Evolutionary conservation across 2,888 invertebrate genomes (phyloP).

Genomic region (Heteropelma amictum): DNA sequence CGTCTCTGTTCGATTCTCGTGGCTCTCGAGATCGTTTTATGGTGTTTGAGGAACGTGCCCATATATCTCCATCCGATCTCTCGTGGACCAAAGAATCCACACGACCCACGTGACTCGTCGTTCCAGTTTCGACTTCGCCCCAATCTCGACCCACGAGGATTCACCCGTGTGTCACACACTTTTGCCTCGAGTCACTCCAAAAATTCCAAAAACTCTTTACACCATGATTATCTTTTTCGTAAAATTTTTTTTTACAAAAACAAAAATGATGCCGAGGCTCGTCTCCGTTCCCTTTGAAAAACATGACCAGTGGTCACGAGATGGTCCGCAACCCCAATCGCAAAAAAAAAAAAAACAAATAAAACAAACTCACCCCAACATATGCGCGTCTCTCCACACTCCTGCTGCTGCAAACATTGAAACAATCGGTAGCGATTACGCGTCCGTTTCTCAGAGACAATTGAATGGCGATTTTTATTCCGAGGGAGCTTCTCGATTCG

Average conservation of each 20-base stretch:
- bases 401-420: slow-evolving; percentile 11
- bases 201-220: too few relatives aligned
- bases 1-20: slow-evolving; percentile 35
- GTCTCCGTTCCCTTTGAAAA: too few relatives aligned
- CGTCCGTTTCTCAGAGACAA: slow-evolving; percentile 52
- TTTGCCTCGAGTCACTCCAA: too few relatives aligned
- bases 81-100: too few relatives aligned
- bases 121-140: too few relatives aligned
- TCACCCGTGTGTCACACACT: too few relatives aligned
- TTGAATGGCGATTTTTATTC: slow-evolving; percentile 27
- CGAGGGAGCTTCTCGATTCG: slow-evolving; percentile 8
- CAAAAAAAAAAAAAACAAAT: slow-evolving; percentile 20
- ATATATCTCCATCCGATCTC: neutral
- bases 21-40: slow-evolving; percentile 10
- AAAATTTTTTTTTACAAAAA: too few relatives aligned
- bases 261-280: too few relatives aligned
- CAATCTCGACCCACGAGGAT: too few relatives aligned
- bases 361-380: slow-evolving; percentile 43
- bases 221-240: too few relatives aligned
- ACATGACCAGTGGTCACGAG: neutral
- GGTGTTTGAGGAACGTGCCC: neutral
- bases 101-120: too few relatives aligned
- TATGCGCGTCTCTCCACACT: too few relatives aligned
- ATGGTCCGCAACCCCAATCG: slow-evolving; percentile 1
- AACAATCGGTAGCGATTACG: slow-evolving; percentile 62